Conservation (phyloP, 2,888 invertebrate genomes). For the Fragum sueziense region DNA sequence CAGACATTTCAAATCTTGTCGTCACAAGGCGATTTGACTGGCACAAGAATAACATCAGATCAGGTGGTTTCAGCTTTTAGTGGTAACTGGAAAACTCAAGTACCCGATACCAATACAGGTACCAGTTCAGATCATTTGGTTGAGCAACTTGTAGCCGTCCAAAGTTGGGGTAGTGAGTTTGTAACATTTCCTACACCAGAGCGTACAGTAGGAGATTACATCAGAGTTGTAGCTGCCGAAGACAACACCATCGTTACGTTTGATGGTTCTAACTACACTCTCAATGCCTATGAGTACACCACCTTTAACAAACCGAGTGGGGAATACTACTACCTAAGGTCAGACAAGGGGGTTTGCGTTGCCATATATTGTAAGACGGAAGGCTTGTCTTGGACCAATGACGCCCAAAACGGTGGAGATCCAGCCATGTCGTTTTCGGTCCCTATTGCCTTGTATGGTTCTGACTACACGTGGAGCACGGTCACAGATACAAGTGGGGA, state of each 20-base stretch:
- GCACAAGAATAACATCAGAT: conserved; percentile 62
- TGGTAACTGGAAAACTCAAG: conserved; percentile 66
- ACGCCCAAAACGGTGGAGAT: conserved; percentile 66
- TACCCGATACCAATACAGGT: conserved; percentile 48
- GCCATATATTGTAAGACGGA: conserved; percentile 64
- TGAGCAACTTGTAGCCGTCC: conserved; percentile 68
- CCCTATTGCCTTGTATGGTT: conserved; percentile 64
- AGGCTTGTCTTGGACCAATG: conserved; percentile 54
- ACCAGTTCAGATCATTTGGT: conserved; percentile 69
- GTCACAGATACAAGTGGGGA: conserved; percentile 54
- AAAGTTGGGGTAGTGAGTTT: conserved; percentile 73
- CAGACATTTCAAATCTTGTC: conserved; percentile 64
- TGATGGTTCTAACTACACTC: conserved; percentile 25
- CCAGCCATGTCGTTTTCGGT: conserved; percentile 71
- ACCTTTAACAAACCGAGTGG: conserved; percentile 52
- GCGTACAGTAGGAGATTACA: conserved; percentile 66
- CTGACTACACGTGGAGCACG: conserved; percentile 68
- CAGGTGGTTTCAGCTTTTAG: conserved; percentile 68
- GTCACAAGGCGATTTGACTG: conserved; percentile 67
- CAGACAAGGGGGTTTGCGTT: conserved; percentile 63
- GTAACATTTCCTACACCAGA: conserved; percentile 69
- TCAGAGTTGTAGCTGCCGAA: conserved; percentile 62
- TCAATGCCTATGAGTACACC: conserved; percentile 35
- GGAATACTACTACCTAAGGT: conserved; percentile 47
- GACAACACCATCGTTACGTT: conserved; percentile 44